Base-by-base conservation (phyloP, 2,113 vertebrate species). In the Myocastor coypus region DNA sequence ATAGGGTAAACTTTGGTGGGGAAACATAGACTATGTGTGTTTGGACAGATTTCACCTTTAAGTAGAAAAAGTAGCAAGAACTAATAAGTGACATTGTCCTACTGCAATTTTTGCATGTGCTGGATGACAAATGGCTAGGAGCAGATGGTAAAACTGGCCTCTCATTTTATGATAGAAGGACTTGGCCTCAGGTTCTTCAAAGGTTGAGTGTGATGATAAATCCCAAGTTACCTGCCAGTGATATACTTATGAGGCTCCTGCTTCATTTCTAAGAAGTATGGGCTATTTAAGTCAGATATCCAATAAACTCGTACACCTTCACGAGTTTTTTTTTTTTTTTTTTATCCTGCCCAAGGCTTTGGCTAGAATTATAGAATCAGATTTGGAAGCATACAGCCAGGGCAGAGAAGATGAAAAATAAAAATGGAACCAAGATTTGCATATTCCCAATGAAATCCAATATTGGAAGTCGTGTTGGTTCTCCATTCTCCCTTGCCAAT, bases 121-220 rank as follows among this genome's bases (percentile, higher is more conserved):
- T 61, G 50, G 69, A 59, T 57, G 71, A 94, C 73, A 94, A 89
- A 69, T 93, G 92, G 78, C 89, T 91, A 71, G 87, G 87, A 95
- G 50, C 86, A 96, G 87, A 96, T 95, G 92, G 91, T 40, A 87
- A 87, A 94, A 78, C 75, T 95, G 96, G 83, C 61, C 84, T 24
- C 32, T 91, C 4, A 46, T 77, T 89, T 93, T 94, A 89, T 87
- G 86, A 84, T 30, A 34, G 64, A 89, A 94, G 30, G 88, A 89
- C 83, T 89, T 86, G 64, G 89, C 89, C 14, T 57, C 11, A 17
- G 32, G 63, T 64, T 81, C 83, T 91, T 82, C 66, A 87, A 81
- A 94, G 75, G 57, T 30, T 96, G 68, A 91, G 50, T 26, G 11
- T 32, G 37, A 19, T 63, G 57, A 77, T 77, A 28, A 80, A 28